phyloP scores from a whole-genome alignment of 2,888 invertebrate species.

The Ariolimax columbianus region DNA sequence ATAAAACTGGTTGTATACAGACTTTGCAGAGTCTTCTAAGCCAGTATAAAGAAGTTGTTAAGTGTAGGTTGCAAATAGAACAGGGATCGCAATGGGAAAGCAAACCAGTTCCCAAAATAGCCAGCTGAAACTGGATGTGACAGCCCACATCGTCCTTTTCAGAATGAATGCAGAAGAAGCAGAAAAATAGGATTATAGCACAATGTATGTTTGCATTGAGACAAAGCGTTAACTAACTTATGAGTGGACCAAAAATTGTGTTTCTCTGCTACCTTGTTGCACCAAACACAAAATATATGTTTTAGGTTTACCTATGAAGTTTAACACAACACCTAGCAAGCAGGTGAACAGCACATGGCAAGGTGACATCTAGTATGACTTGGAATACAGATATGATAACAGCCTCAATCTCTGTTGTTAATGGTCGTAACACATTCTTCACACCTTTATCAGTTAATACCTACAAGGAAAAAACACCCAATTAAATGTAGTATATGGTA shows the following conservation, averaged over 20 bases:
- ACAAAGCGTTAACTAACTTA: not conserved
- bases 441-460: constrained; percentile 3
- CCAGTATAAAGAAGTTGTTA: no score
- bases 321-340: constrained; percentile 44
- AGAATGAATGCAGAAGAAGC: no score
- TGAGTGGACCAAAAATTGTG: not conserved
- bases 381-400: constrained; percentile 16
- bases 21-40: no score
- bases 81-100: no score
- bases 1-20: no score
- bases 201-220: no score
- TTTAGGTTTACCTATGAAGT: constrained; percentile 38
- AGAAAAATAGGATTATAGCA: no score
- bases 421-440: not conserved
- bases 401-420: constrained; percentile 32
- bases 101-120: no score
- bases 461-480: constrained; percentile 10
- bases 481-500: no score
- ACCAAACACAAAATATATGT: not conserved
- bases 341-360: constrained; percentile 31
- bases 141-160: no score
- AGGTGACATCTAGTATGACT: constrained; percentile 22
- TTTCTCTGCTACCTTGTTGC: not conserved
- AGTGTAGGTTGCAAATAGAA: no score
- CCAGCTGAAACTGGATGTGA: no score